phyloP scores from a whole-genome alignment of 2,113 vertebrate species.

The Antennarius striatus region DNA sequence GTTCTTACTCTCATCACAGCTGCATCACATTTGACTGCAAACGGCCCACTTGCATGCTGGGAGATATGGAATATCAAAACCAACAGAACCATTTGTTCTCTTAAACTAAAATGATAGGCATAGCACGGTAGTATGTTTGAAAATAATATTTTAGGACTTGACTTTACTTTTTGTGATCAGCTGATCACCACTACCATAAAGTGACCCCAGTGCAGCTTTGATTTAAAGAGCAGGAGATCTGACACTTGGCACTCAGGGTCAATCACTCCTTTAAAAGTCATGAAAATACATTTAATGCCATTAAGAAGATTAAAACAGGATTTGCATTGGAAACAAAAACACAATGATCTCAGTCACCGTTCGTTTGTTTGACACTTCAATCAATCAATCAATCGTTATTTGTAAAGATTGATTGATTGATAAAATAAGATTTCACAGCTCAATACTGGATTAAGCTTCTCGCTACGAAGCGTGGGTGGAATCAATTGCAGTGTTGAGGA shows the following conservation, averaged over 20 bases:
- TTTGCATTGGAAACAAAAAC: constrained; percentile 18
- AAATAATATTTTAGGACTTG: not conserved
- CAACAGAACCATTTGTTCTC: no score
- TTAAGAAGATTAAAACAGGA: constrained; percentile 1
- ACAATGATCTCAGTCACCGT: not conserved
- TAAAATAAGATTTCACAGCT: constrained; percentile 35
- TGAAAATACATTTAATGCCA: not conserved
- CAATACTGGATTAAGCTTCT: constrained; percentile 27
- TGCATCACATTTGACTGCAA: no score
- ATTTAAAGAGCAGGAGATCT: not conserved
- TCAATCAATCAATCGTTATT: no score
- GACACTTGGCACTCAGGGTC: not conserved
- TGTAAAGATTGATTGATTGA: no score
- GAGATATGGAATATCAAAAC: no score
- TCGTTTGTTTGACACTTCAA: not conserved
- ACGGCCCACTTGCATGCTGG: no score
- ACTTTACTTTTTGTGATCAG: not conserved
- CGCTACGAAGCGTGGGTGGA: constrained; percentile 9
- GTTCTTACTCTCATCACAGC: no score
- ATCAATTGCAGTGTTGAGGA: constrained; percentile 10
- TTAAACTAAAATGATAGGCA: no score
- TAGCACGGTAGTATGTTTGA: no score
- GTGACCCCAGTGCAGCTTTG: not conserved
- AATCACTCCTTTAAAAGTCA: not conserved
- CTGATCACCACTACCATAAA: not conserved